These are phyloP conservation scores for Stigmatopora nigra DNA, from an alignment of 2,113 vertebrate species.

Conservation along the genomic window DNA sequence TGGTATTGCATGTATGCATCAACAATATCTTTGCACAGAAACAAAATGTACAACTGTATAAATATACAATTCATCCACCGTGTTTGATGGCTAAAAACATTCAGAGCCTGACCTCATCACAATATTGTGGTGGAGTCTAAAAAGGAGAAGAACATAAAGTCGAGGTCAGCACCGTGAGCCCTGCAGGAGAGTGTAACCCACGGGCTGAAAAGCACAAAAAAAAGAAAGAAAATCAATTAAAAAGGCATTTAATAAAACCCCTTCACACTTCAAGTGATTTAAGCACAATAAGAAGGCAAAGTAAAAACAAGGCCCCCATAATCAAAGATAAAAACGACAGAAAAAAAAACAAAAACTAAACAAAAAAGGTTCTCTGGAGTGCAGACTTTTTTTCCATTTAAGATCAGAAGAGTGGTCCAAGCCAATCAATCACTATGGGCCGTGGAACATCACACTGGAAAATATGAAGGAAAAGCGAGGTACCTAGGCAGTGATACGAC, in stretches of 20 bases:
- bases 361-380: constrained; percentile 78
- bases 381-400: constrained; percentile 67
- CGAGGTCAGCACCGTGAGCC: constrained; percentile 61
- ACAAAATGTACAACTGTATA: constrained; percentile 98
- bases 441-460: constrained; percentile 5
- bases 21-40: constrained; percentile 86
- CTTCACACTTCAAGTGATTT: constrained; percentile 48
- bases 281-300: constrained; percentile 28
- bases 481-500: constrained; percentile 42
- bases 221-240: constrained; percentile 45
- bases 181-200: constrained; percentile 52
- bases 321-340: constrained; percentile 52
- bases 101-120: constrained; percentile 78
- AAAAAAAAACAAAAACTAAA: constrained; percentile 63
- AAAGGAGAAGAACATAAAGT: constrained; percentile 50
- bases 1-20: constrained; percentile 96
- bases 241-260: constrained; percentile 60
- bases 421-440: constrained; percentile 64
- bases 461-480: constrained; percentile 10
- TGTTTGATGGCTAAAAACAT: constrained; percentile 85
- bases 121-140: constrained; percentile 73
- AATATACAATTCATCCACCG: constrained; percentile 94
- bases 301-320: constrained; percentile 33
- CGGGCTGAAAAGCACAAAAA: constrained; percentile 61
- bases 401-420: constrained; percentile 72